A percentile compares a stretch with the other conserved stretches of the same genome.
These are phyloP conservation scores for Marronus borbonicus DNA, from an alignment of 2,888 invertebrate genomes.

Conservation along the genomic window DNA sequence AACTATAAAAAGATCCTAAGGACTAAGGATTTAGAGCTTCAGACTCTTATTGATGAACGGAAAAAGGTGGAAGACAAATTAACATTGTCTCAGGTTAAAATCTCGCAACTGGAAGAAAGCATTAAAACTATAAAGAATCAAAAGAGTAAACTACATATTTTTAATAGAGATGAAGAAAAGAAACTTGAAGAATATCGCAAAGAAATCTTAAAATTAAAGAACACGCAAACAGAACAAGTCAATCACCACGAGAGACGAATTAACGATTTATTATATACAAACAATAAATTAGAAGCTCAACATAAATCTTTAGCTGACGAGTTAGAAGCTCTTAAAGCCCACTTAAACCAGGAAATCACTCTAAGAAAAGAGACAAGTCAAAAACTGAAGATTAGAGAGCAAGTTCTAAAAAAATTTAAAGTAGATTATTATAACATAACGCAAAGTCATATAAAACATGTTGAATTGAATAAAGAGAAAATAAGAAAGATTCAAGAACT, in stretches of 20 bases:
- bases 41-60: background rate
- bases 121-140: background rate
- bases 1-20: too few relatives aligned
- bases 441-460: background rate
- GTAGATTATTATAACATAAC: background rate
- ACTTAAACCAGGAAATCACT: background rate
- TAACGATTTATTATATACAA: background rate
- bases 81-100: background rate
- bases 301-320: background rate
- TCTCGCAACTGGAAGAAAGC: background rate
- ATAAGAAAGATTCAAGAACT: background rate
- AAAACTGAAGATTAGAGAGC: background rate
- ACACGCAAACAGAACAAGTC: background rate
- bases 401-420: background rate
- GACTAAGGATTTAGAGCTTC: too few relatives aligned
- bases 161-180: background rate
- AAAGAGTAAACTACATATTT: background rate
- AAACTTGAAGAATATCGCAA: constrained; percentile 3
- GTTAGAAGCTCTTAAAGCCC: background rate
- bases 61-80: background rate
- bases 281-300: background rate
- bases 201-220: constrained; percentile 7
- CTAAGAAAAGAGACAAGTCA: background rate
- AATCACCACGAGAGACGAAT: background rate
- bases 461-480: background rate